A percentile compares a stretch with the other conserved stretches of the same genome.
phyloP scores from a whole-genome alignment of 2,888 invertebrate genomes.

The Campoplex capitator region DNA sequence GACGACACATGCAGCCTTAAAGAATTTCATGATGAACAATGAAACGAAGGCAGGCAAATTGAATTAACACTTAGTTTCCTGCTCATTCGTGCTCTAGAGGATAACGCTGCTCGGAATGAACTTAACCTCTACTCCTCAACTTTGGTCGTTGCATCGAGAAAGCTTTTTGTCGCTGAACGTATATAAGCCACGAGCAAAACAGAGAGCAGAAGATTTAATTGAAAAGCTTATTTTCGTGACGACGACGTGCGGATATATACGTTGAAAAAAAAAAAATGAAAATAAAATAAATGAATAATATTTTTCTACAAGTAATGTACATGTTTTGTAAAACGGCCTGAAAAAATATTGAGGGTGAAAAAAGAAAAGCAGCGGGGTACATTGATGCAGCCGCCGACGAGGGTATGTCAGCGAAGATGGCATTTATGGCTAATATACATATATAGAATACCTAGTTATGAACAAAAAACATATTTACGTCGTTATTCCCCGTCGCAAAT shows the following conservation, averaged over 20 bases:
- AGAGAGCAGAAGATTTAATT: not conserved
- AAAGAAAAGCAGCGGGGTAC: not conserved
- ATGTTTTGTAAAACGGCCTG: not conserved
- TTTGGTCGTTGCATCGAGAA: not conserved
- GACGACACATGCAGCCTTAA: not conserved
- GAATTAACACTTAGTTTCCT: not conserved
- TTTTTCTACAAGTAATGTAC: not conserved
- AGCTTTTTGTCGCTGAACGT: not conserved
- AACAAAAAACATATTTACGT: too few species aligned
- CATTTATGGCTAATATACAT: not conserved
- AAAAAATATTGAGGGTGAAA: not conserved
- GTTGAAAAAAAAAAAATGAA: not conserved
- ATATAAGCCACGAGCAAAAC: not conserved
- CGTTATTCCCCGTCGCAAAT: too few species aligned
- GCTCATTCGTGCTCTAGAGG: not conserved
- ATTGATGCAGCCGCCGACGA: not conserved
- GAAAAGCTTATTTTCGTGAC: not conserved
- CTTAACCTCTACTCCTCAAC: not conserved
- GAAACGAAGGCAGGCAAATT: not conserved
- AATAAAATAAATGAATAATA: too few species aligned
- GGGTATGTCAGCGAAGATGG: not conserved
- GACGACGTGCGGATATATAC: not conserved
- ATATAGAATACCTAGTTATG: too few species aligned
- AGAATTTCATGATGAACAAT: not conserved
- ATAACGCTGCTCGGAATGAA: not conserved